Percentiles rank a stretch among this genome's conserved stretches.
These are phyloP conservation scores for Neogale vison DNA, from an alignment of 2,113 vertebrate genomes.

Conservation along the genomic window DNA sequence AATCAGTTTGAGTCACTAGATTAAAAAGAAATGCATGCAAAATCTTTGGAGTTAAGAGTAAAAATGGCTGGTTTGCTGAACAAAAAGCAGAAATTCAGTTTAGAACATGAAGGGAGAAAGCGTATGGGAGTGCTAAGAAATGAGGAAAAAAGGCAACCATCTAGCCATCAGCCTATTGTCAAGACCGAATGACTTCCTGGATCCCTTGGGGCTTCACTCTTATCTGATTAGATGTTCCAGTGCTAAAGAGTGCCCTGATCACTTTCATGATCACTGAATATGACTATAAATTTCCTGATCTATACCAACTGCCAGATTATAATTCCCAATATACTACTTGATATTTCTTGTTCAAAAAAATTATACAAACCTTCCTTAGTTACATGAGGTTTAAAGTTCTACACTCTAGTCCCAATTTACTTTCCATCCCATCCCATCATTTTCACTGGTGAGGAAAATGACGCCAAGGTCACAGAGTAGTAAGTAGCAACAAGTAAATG, in stretches of 20 bases:
- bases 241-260: not conserved
- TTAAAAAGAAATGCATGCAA: not conserved
- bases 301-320: not conserved
- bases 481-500: not conserved
- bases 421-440: not conserved
- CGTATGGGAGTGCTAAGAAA: not conserved
- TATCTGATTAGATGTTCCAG: not conserved
- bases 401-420: not conserved
- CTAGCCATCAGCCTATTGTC: not conserved
- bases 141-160: not conserved
- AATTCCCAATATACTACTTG: not conserved
- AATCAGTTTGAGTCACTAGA: not conserved
- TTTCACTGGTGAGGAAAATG: not conserved
- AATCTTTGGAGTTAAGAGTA: not conserved
- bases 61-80: not conserved
- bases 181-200: not conserved
- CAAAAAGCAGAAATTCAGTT: not conserved
- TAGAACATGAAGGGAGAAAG: not conserved
- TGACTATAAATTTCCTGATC: not conserved
- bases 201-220: not conserved
- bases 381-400: not conserved
- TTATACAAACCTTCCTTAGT: not conserved
- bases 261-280: not conserved
- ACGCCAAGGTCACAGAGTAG: not conserved
- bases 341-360: not conserved